Evolutionary conservation across 2,888 invertebrate species (phyloP).

Genomic region (Timandra comae): DNA sequence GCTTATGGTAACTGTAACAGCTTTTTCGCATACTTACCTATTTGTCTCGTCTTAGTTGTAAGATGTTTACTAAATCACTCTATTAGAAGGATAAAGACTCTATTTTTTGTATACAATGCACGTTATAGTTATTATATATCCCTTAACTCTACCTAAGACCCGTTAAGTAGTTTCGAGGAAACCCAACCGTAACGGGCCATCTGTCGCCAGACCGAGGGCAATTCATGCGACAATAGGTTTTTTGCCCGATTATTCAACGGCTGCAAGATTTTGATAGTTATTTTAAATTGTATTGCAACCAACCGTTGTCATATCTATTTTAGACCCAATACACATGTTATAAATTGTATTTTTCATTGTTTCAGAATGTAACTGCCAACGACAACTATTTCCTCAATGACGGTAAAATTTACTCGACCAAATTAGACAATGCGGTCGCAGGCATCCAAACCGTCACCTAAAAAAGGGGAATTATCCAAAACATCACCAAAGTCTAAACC

Average conservation of each 20-base stretch:
- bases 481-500: slow-evolving; percentile 52
- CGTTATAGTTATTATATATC: slow-evolving; percentile 4
- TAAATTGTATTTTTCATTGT: slow-evolving; percentile 43
- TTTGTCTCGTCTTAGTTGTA: too few relatives aligned
- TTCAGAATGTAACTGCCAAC: slow-evolving; percentile 60
- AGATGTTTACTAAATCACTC: too few relatives aligned
- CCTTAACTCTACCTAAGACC: too few relatives aligned
- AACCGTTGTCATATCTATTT: too few relatives aligned
- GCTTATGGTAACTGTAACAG: too few relatives aligned
- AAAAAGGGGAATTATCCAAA: slow-evolving; percentile 62
- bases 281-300: slow-evolving; percentile 20
- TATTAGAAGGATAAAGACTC: too few relatives aligned
- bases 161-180: slow-evolving; percentile 24
- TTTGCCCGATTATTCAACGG: slow-evolving; percentile 30
- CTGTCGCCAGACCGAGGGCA: slow-evolving; percentile 31
- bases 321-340: too few relatives aligned
- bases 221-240: slow-evolving; percentile 39
- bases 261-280: slow-evolving; percentile 32
- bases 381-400: slow-evolving; percentile 53
- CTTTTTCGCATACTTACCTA: too few relatives aligned
- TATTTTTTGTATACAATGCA: slow-evolving; percentile 18
- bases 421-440: slow-evolving; percentile 70
- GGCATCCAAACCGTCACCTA: slow-evolving; percentile 62
- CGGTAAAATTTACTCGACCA: slow-evolving; percentile 48
- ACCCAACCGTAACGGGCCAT: slow-evolving; percentile 34